Percentiles rank a stretch among this genome's conserved stretches.
These are phyloP conservation scores for Abramis brama DNA, from an alignment of 2,113 vertebrate species.

Conservation along the genomic window DNA sequence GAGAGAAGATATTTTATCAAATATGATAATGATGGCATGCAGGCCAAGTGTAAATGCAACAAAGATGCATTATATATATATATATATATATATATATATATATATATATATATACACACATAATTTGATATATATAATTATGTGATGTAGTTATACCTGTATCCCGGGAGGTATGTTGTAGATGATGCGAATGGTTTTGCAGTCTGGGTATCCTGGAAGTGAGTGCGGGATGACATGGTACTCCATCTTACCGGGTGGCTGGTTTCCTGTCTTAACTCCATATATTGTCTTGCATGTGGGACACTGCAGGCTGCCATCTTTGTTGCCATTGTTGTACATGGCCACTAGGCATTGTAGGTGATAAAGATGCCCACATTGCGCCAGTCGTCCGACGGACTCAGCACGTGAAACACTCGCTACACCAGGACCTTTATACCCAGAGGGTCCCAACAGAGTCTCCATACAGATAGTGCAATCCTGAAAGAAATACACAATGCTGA, in stretches of 20 bases:
- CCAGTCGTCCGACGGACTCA: constrained; percentile 86
- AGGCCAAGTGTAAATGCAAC: not conserved
- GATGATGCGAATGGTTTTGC: constrained; percentile 93
- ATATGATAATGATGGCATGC: not conserved
- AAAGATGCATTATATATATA: not conserved
- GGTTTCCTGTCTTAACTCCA: constrained; percentile 93
- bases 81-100: not conserved
- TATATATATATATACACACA: no score
- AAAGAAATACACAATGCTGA: not conserved
- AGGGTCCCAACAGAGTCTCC: constrained; percentile 86
- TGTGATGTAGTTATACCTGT: constrained; percentile 78
- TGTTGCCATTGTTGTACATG: constrained; percentile 98
- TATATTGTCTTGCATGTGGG: constrained; percentile 98
- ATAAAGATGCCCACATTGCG: constrained; percentile 88
- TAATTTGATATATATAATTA: not conserved
- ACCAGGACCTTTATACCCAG: constrained; percentile 88
- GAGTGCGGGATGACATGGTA: constrained; percentile 95
- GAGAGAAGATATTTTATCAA: not conserved
- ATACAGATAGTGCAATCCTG: constrained; percentile 97
- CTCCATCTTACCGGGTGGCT: constrained; percentile 96
- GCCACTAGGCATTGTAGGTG: constrained; percentile 93
- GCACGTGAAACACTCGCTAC: constrained; percentile 77
- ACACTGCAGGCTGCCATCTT: constrained; percentile 97
- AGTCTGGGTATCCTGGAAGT: constrained; percentile 89
- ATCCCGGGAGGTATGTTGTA: constrained; percentile 93